Percentiles rank a stretch among this genome's conserved stretches.
Conservation (phyloP, 30 jellyfish, hydroid and myxozoan species). For the Calvadosia cruxmelitensis region DNA sequence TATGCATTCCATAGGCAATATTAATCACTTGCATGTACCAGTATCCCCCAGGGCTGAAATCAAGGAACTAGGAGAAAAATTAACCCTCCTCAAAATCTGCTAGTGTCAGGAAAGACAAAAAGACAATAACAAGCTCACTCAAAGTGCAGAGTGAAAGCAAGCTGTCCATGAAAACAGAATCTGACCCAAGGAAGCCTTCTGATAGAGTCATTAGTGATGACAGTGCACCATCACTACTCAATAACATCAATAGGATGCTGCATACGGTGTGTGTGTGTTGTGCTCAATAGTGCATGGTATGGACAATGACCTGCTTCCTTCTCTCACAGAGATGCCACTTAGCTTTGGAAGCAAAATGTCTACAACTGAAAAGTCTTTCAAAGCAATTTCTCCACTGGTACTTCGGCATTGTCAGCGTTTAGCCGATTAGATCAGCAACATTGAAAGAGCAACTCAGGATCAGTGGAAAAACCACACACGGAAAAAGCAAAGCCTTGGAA, state of each 20-base stretch:
- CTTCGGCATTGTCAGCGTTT: background rate
- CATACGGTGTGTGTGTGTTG: constrained; percentile 1
- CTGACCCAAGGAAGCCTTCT: constrained; percentile 7
- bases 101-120: background rate
- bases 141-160: no score
- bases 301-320: background rate
- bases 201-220: no score
- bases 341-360: no score
- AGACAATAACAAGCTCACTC: background rate
- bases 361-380: no score
- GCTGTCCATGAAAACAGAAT: background rate
- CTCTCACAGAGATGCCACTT: constrained; percentile 4
- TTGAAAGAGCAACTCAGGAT: constrained; percentile 4
- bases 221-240: background rate
- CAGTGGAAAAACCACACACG: background rate
- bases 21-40: constrained; percentile 13
- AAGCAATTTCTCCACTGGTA: no score
- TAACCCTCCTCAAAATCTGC: background rate
- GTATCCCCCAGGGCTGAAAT: constrained; percentile 6
- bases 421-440: background rate
- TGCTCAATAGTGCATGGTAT: background rate
- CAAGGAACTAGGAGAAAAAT: background rate
- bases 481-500: constrained; percentile 20
- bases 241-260: background rate
- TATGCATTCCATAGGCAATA: background rate